These are phyloP conservation scores for Zeugodacus cucurbitae DNA, from an alignment of 1,140 invertebrate species.

Conservation along the genomic window DNA sequence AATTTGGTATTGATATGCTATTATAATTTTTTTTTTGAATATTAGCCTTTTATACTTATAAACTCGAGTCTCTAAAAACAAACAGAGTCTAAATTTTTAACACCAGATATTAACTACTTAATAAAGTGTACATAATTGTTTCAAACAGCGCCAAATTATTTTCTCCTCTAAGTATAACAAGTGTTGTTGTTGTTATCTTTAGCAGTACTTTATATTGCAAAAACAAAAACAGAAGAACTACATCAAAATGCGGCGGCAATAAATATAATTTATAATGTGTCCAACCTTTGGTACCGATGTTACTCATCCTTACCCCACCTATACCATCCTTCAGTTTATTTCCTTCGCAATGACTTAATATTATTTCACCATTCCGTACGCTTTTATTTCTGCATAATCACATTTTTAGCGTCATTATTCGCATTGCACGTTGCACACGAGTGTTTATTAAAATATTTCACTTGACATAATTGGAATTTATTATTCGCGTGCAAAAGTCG, in stretches of 20 bases:
- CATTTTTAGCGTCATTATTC: constrained; percentile 6
- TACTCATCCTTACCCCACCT: neutral
- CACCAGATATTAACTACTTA: too few relatives aligned
- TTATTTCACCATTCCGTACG: neutral
- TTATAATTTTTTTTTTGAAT: too few relatives aligned
- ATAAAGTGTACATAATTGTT: neutral
- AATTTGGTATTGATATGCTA: too few relatives aligned
- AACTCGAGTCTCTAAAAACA: too few relatives aligned
- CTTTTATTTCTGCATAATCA: neutral
- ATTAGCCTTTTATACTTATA: too few relatives aligned
- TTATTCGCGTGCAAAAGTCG: constrained; percentile 43
- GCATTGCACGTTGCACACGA: neutral
- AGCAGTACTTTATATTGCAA: neutral
- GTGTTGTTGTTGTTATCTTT: neutral
- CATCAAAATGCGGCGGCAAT: neutral
- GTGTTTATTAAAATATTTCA: constrained; percentile 66
- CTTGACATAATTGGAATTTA: constrained; percentile 66
- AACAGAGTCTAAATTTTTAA: too few relatives aligned
- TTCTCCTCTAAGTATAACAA: neutral
- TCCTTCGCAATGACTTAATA: neutral
- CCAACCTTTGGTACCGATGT: neutral
- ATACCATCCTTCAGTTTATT: too few relatives aligned
- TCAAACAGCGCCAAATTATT: neutral
- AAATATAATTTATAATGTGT: constrained; percentile 24
- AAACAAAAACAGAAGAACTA: neutral